Percentiles rank a stretch among this genome's conserved stretches.
phyloP scores from a whole-genome alignment of 2,113 vertebrate species.

The Lanius ludovicianus region DNA sequence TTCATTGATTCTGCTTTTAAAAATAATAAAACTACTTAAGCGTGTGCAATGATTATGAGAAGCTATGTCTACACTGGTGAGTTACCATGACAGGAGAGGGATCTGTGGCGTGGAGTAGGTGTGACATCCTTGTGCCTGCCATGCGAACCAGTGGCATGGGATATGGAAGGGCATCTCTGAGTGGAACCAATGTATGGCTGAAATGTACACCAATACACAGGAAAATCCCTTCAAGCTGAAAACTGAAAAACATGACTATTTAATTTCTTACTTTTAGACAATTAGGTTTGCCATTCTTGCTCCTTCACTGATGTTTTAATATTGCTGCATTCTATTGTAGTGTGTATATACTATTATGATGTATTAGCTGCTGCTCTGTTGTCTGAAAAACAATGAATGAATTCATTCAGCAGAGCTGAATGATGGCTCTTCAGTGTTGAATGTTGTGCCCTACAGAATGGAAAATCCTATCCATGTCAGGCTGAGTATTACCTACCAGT shows the following conservation, averaged over 20 bases:
- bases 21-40: background rate
- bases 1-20: background rate
- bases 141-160: background rate
- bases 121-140: background rate
- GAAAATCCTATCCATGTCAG: background rate
- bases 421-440: background rate
- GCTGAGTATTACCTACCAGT: background rate
- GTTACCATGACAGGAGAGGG: background rate
- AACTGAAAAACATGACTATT: background rate
- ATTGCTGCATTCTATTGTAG: background rate
- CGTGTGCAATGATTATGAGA: background rate
- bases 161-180: background rate
- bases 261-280: background rate
- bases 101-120: fast-evolving
- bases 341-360: no score
- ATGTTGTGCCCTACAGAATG: background rate
- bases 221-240: background rate
- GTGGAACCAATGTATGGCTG: fast-evolving
- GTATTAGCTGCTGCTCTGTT: background rate
- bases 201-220: fast-evolving
- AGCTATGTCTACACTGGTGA: background rate
- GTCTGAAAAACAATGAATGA: background rate
- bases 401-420: background rate
- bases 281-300: background rate
- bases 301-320: background rate